These are phyloP conservation scores for Trissoscelio sp. DNA, from an alignment of 2,888 invertebrate species.

Conservation along the genomic window DNA sequence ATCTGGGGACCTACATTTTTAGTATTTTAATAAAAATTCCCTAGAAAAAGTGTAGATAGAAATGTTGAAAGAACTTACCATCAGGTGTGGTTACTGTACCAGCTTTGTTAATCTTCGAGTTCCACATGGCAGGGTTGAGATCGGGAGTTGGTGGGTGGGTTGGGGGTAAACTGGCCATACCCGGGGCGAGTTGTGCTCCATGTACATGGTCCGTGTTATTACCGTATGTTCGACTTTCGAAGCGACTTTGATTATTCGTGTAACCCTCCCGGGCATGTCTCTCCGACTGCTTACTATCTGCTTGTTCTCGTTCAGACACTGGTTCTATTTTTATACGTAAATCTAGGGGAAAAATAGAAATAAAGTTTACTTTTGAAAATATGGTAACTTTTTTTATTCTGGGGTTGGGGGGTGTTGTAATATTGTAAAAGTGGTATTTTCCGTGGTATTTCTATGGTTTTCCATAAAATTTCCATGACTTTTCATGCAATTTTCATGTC, in stretches of 20 bases:
- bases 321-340: constrained; percentile 86
- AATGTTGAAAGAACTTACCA: constrained; percentile 66
- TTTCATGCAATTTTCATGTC: too few species aligned
- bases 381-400: too few species aligned
- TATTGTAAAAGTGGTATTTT: too few species aligned
- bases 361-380: too few species aligned
- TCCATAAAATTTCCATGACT: too few species aligned
- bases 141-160: constrained; percentile 84
- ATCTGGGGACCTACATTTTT: too few species aligned
- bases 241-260: constrained; percentile 79
- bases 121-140: constrained; percentile 85
- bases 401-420: too few species aligned
- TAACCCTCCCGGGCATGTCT: constrained; percentile 79
- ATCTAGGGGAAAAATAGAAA: too few species aligned
- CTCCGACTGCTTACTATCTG: constrained; percentile 80
- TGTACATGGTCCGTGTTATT: constrained; percentile 75
- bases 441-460: too few species aligned
- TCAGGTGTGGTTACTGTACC: constrained; percentile 93
- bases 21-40: background rate
- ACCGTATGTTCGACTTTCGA: constrained; percentile 79
- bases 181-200: constrained; percentile 76
- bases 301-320: constrained; percentile 82
- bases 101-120: constrained; percentile 87
- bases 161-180: constrained; percentile 84
- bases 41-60: background rate